phyloP scores from a whole-genome alignment of 2,113 vertebrate genomes.

The Vicugna pacos region DNA sequence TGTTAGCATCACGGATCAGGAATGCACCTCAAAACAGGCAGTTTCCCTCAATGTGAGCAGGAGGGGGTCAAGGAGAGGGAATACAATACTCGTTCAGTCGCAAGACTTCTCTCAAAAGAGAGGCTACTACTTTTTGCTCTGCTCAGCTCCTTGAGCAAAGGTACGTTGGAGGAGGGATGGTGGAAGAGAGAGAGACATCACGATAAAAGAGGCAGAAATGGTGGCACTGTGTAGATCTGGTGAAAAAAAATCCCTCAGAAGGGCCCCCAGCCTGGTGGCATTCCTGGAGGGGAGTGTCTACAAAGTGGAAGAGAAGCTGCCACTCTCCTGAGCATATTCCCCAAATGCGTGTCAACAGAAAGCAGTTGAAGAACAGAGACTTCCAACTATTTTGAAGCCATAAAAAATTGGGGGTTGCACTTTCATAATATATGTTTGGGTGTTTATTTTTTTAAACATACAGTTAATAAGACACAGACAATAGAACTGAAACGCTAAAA shows the following conservation, averaged over 20 bases:
- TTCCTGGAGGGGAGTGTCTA: fast-evolving
- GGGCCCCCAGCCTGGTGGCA: fast-evolving
- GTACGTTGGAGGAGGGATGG: not conserved
- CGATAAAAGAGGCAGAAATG: not conserved
- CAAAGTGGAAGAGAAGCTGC: not conserved
- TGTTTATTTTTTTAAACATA: not conserved
- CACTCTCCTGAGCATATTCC: not conserved
- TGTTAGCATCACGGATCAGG: not conserved
- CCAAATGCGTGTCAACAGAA: not conserved
- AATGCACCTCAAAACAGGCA: not conserved
- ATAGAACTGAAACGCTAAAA: not conserved
- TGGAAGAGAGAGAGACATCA: not conserved
- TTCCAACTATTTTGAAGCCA: not conserved
- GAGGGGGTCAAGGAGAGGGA: not conserved
- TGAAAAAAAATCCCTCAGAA: not conserved
- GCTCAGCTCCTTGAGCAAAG: not conserved
- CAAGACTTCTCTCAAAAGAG: not conserved
- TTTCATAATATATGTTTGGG: not conserved
- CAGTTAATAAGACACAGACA: not conserved
- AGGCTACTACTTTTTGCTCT: not conserved
- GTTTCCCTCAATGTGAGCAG: not conserved
- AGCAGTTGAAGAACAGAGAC: not conserved
- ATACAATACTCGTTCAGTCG: not conserved
- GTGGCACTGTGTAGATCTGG: not conserved
- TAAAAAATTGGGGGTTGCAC: not conserved